Base-by-base conservation (phyloP, 2,888 invertebrate species). In the Tenthredo amoena region DNA sequence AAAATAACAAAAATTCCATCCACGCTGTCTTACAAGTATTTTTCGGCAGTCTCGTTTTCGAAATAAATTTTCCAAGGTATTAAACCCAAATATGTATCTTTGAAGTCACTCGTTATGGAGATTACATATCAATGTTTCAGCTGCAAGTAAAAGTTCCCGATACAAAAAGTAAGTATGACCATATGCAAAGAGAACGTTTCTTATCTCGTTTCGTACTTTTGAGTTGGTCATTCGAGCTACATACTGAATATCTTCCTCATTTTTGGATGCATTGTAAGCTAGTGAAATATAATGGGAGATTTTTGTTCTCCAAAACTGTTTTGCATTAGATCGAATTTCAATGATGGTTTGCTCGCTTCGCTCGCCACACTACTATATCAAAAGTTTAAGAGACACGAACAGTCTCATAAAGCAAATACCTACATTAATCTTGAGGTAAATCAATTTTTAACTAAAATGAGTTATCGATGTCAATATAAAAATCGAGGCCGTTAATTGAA, bases 381-480 rank as follows among this genome's bases (percentile, higher is more conserved):
- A 34, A 68, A 68, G 18, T 68, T 68, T 34, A 34, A 34, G 34
- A 34, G 68, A 68, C 68, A 34, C 15, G 68, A 68, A 68, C 34
- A 68, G 68, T 18, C 15, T 34, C 34, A 34, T 68, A 34, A 68
- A 68, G 34, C 34, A 68, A 1, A 34, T 68, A 68, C 34, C 34
- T 68, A 68, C 68, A 68, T 34, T 68, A 68, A 68, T 68, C 68
- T 26, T 68, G 12, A 34, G 68, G 34, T 68, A 15, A 31, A 68
- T 68, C 34, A 34, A 68, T 68, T 12, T 6, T 68, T 6, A 55
- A 55, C 55, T 7, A 68, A 34, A 34, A 68, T 68, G 21, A 0
- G 2, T 34, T 18, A 68, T 68, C 68, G 12, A 34, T 34, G 34
- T 68, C 34, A 18, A 34, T 34, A 68, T 15, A 68, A 68, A 5